Evolutionary conservation across 1,140 invertebrate species (phyloP).

Genomic region (Trachelipus rathkii): DNA sequence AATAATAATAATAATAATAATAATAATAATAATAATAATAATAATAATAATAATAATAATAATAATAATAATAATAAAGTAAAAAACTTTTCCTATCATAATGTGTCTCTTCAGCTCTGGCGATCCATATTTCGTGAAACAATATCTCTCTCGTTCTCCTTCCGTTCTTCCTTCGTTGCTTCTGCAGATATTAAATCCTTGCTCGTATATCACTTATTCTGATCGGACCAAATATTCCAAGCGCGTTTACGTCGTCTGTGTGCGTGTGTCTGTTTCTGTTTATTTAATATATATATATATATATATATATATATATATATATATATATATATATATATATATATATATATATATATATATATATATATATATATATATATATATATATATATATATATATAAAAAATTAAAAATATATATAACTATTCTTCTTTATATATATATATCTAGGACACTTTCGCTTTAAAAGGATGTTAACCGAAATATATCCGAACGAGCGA

Average conservation of each 20-base stretch:
- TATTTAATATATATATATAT: not conserved
- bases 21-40: no score
- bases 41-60: no score
- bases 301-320: not conserved
- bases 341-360: no score
- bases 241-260: not conserved
- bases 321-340: not conserved
- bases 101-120: not conserved
- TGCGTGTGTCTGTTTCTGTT: not conserved
- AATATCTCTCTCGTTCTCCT: not conserved
- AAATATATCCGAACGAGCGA: no score
- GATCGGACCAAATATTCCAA: not conserved
- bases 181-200: not conserved
- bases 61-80: not conserved
- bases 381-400: no score
- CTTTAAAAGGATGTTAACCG: no score
- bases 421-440: no score
- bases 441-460: no score
- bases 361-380: no score
- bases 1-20: no score
- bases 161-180: not conserved
- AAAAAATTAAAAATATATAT: no score
- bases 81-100: not conserved
- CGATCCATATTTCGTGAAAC: not conserved
- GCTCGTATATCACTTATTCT: not conserved